Conservation (phyloP, 1,140 invertebrate species). For the Lepidotrigona ventralis region DNA sequence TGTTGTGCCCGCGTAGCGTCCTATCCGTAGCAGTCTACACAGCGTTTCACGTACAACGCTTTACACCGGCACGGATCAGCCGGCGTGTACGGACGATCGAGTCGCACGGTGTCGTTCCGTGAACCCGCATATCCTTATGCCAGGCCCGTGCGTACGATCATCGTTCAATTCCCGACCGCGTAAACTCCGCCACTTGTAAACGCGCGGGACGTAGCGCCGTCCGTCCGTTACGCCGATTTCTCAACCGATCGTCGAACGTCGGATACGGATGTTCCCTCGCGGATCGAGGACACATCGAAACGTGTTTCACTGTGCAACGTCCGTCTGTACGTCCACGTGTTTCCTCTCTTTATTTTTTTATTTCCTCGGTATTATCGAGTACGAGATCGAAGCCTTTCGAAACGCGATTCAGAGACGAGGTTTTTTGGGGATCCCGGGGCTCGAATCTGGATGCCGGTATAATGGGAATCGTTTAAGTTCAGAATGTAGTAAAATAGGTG, state of each 20-base stretch:
- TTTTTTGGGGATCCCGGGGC: background rate
- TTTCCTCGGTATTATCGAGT: background rate
- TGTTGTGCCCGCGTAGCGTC: conserved; percentile 27
- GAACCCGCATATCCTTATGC: conserved; percentile 47
- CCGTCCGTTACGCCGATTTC: conserved; percentile 16
- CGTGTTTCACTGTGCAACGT: background rate
- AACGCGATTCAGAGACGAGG: background rate
- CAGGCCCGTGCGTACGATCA: background rate
- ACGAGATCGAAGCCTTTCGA: background rate
- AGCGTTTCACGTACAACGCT: conserved; percentile 18
- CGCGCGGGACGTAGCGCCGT: background rate
- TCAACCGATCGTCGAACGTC: background rate
- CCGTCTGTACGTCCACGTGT: background rate
- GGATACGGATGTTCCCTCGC: background rate
- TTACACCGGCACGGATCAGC: conserved; percentile 49
- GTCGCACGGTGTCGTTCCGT: conserved; percentile 16
- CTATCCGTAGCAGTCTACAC: conserved; percentile 6
- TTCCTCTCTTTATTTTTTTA: background rate
- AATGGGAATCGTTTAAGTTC: background rate
- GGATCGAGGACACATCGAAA: background rate
- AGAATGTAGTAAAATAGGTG: background rate
- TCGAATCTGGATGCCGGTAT: background rate
- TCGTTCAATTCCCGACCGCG: conserved; percentile 21
- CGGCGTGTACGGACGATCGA: conserved; percentile 50
- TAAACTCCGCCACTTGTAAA: conserved; percentile 43